Evolutionary conservation across 2,113 vertebrate species (phyloP).

Genomic region (Arothron firmamentum): DNA sequence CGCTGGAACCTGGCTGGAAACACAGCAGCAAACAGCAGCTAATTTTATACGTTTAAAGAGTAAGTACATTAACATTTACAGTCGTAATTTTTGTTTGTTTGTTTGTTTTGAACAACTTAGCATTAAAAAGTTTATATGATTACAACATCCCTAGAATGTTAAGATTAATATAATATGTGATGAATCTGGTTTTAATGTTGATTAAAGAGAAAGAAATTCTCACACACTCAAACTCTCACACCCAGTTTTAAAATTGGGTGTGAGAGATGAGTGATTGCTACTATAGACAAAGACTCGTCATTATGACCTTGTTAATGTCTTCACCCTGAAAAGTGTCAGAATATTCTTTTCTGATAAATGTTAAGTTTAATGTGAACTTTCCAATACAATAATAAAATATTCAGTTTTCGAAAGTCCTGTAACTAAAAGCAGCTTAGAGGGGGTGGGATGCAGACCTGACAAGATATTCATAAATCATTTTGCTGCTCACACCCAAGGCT

Average conservation of each 20-base stretch:
- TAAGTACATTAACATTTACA: slow-evolving; percentile 42
- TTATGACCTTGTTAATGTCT: too few relatives aligned
- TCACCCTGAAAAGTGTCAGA: too few relatives aligned
- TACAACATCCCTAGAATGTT: too few relatives aligned
- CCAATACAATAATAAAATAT: not conserved
- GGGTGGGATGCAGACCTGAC: slow-evolving; percentile 24
- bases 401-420: not conserved
- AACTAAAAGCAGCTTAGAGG: slow-evolving; percentile 12
- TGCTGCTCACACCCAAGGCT: slow-evolving; percentile 28
- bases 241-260: too few relatives aligned
- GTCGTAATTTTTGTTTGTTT: not conserved
- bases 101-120: not conserved
- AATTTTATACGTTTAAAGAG: slow-evolving; percentile 27
- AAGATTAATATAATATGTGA: too few relatives aligned
- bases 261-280: too few relatives aligned
- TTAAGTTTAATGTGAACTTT: not conserved
- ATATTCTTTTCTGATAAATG: too few relatives aligned
- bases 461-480: slow-evolving; percentile 54
- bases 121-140: not conserved
- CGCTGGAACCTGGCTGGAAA: slow-evolving; percentile 37
- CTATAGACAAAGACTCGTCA: too few relatives aligned
- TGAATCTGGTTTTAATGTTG: too few relatives aligned
- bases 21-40: slow-evolving; percentile 34
- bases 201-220: too few relatives aligned
- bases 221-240: too few relatives aligned